Evolutionary conservation across 1,140 invertebrate genomes (phyloP), one percentile per base, ranked within the genome.

Genomic region (Drosophila tani): DNA sequence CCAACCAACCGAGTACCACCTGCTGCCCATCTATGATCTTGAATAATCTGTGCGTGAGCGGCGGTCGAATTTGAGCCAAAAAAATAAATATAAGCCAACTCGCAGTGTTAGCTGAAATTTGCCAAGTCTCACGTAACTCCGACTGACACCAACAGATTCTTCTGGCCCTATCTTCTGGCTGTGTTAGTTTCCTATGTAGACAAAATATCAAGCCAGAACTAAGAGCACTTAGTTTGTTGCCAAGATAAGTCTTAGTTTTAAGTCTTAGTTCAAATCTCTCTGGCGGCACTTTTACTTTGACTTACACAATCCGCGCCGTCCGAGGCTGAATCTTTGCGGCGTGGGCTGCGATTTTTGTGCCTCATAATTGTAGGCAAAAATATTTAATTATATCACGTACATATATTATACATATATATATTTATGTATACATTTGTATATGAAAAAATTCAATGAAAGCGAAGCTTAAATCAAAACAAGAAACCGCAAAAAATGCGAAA

Each of bases 11-110:
- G 51, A 14, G 9, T 51, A 41, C 7, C 67, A 24, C 45, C 29
- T 55, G 51, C 38, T 43, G 27, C 27, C 15, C 67, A 50, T 50
- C 55, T 51, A 73, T 51, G 70, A 71, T 74, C 70, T 74, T 71
- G 69, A 73, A 50, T 43, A 71, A 73, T 74, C 49, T 50, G 70
- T 73, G 70, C 70, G 70, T 74, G 55, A 74, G 70, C 40, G 70
- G 14, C 15, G 55, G 29, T 47, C 27, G 40, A 59, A 51, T 60
- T 73, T 7, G 55, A 51, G 38, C 38, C 38, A 60, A 45, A 59
- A 50, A 41, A 27, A 32, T 3, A 38, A 3, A 47, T 14, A 50
- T 19, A 40, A 35, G 40, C 14, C 53, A 56, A n/a, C 29, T 32
- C 29, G 0, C 5, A 51, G 50, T 15, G 50, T 15, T 21, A 9